Base-by-base conservation (phyloP, 1,140 invertebrate genomes). In the Cherax quadricarinatus region DNA sequence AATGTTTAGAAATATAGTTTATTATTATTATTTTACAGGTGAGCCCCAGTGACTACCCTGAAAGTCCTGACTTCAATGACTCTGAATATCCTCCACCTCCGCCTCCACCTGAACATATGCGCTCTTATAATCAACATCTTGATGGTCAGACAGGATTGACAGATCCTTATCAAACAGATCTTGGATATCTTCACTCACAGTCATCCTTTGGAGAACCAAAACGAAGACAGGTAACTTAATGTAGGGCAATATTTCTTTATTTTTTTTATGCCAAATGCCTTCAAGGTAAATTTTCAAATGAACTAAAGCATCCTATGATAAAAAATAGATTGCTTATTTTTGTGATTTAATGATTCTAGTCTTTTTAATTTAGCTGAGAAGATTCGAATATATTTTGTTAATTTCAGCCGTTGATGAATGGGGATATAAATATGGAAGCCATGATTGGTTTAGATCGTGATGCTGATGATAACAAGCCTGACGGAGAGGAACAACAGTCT, bases 401-500 rank as follows among this genome's bases (percentile, higher is more conserved):
- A 57, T 57, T 57, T 57, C 87, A 92, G 93, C 53, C 79, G 7
- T 78, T 85, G 53, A 51, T 87, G n/a, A 91, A 89, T 80, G 89
- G 93, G 3, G 93, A 91, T 21, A 49, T 88, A 7, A 49, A 51
- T 81, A 78, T 85, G 60, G 75, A 80, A 16, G 48, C 78, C 66
- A 80, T 89, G 66, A 57, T 86, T 57, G 88, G 84, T 18, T 51
- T 93, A 75, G 92, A 93, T 81, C 85, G 92, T 21, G 91, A 92
- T 86, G 89, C 93, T 51, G 83, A 70, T 2, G 89, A 93, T 57
- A 93, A 93, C 53, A 87, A 89, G 62, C 94, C 92, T n/a, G 92
- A 94, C 66, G 84, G 90, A 3, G 91, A 93, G 78, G 93, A 93
- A 57, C 94, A 94, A 21, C 81, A 93, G 49, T 78, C 92, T 79